Conservation (phyloP, 1,140 invertebrate genomes). For the Bombus confusus region DNA sequence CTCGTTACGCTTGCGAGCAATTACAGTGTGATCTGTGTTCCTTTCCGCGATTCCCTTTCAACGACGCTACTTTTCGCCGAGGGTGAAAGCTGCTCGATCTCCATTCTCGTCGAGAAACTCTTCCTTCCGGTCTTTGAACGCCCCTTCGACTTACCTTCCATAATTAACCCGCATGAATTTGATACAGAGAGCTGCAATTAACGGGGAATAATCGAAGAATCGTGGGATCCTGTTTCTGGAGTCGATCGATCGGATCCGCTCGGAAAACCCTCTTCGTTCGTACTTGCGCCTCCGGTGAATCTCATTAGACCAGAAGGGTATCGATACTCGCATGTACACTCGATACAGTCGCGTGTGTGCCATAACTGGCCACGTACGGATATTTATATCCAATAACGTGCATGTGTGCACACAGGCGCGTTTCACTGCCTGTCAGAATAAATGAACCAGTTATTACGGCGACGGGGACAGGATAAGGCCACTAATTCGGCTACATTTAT, state of each 20-base stretch:
- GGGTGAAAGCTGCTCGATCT: neutral
- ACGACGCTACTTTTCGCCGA: neutral
- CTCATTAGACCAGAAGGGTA: constrained; percentile 46
- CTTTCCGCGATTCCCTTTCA: neutral
- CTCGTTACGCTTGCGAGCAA: neutral
- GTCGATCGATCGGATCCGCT: constrained; percentile 1
- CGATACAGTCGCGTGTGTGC: constrained; percentile 14
- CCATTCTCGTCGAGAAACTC: neutral
- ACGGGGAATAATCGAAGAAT: neutral
- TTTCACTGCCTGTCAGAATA: neutral
- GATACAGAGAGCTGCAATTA: neutral
- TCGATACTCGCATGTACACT: constrained; percentile 24
- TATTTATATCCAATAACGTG: constrained; percentile 30
- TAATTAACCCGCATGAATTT: neutral
- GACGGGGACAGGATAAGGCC: too few relatives aligned
- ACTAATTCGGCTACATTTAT: too few relatives aligned
- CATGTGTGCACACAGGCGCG: neutral
- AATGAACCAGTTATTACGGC: constrained; percentile 11
- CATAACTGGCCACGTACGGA: constrained; percentile 26
- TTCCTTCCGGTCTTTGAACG: neutral
- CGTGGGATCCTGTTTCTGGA: neutral
- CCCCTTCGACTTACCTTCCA: neutral
- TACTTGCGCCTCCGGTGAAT: constrained; percentile 30
- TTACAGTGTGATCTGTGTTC: too few relatives aligned
- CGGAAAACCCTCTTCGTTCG: constrained; percentile 22